Base-by-base conservation (phyloP, 2,797 vertebrate species). In the Sebastes alutus region DNA sequence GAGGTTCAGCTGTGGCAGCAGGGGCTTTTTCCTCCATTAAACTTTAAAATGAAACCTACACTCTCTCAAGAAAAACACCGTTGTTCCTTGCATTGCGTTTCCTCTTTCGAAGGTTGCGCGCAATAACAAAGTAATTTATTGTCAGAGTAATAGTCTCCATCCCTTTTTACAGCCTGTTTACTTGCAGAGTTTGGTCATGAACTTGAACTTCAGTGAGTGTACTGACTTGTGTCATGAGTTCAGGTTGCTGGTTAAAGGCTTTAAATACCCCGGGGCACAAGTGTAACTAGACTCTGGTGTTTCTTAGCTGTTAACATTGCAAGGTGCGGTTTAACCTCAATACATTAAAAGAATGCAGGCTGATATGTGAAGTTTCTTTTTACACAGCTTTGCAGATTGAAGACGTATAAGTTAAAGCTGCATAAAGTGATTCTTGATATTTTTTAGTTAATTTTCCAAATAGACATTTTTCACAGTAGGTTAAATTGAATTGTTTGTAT, bases 271-370 rank as follows among this genome's bases (percentile, higher is more conserved):
- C 0, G 49, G 77, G 87, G 80, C 80, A 80, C 22, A 61, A 55
- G 77, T 89, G 89, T 91, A 90, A 90, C 71, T 5, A 80, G 85
- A 93, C 85, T 75, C 85, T 73, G 60, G 42, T 87, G 83, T 80
- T 83, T 87, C 84, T 58, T 58, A 87, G 80, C 70, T 80, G 77
- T 93, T 92, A 84, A 92, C 89, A 78, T 81, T 52, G 79, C 30
- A 68, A 88, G 89, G 90, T 86, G 90, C 91, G 88, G 86, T 91
- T 82, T 85, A 88, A 89, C 87, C 90, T 86, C 81, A 55, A 84
- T 90, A 85, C 74, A 42, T 81, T 78, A 74, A 55, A 83, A 82
- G 87, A 82, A 90, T 89, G 77, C 80, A 81, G 84, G 80, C 61
- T 76, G 76, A 78, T 77, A 78, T 52, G 77, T 55, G 56, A 72